Evolutionary conservation across 1,140 invertebrate species (phyloP), one percentile per base, ranked within the genome.

Genomic region (Lamellibrachia luymesi): DNA sequence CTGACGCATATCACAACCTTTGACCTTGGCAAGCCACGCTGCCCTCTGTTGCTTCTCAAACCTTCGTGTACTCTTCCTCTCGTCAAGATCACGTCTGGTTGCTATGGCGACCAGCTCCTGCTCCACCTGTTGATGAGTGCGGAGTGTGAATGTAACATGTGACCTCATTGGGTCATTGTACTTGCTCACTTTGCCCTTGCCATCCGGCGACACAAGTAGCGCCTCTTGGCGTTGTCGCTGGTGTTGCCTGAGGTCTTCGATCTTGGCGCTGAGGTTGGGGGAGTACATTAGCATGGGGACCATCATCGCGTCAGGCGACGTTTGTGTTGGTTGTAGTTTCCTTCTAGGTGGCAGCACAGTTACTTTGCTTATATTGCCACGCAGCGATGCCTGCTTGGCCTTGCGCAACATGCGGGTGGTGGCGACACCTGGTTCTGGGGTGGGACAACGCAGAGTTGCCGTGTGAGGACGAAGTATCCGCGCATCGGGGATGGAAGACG

Each of bases 251-350:
- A 91, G 22, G 27, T 93, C 89, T 90, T 38, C 92, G 49, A 93
- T 50, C 92, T 13, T 13, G 10, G 50, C 91, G 25, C 22, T 56
- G 51, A 56, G 27, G 93, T 89, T 27, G 27, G 27, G 27, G 56
- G 95, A 94, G 90, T 96, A 96, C 95, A 96, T 96, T 91, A 95
- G 93, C 95, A 96, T 96, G 2, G 95, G 96, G 22, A 95, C 95
- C 91, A 80, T 80, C 64, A 22, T 22, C 13, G 17, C 64, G 25
- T 51, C 50, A 13, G 27, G 90, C 91, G 27, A 93, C 17, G 2
- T 50, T 91, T 51, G 89, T 90, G 51, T 90, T 27, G 7, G 25
- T 25, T 22, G 27, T 38, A 38, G 90, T 92, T 90, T 50, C 90
- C 51, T 90, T 25, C 27, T 80, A 22, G n/a, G 17, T 50, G 51